phyloP scores from a whole-genome alignment of 92 coral and sea anemone species.

The Palythoa caribaeorum region DNA sequence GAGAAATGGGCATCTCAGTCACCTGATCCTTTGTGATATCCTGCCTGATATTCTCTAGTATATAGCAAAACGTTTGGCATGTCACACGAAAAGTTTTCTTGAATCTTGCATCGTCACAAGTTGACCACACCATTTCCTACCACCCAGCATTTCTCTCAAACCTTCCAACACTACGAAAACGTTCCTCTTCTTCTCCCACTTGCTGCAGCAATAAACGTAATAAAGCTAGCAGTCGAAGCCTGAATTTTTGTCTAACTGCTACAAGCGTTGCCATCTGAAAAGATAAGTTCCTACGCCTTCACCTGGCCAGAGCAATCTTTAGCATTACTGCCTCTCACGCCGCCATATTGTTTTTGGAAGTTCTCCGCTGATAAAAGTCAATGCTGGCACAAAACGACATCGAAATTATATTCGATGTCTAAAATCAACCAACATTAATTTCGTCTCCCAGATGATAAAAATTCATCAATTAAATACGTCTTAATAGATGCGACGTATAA shows the following conservation, averaged over 20 bases:
- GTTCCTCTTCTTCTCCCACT: slow-evolving; percentile 42
- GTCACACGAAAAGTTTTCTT: slow-evolving; percentile 62
- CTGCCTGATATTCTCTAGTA: slow-evolving; percentile 46
- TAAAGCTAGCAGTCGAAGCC: slow-evolving; percentile 49
- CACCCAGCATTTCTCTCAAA: slow-evolving; percentile 54
- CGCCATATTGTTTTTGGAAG: slow-evolving; percentile 43
- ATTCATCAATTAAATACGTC: no score
- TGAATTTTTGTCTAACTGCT: slow-evolving; percentile 42
- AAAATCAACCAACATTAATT: background rate
- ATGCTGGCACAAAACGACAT: slow-evolving; percentile 53
- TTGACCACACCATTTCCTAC: slow-evolving; percentile 60
- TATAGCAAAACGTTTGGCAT: slow-evolving; percentile 51
- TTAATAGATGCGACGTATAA: no score
- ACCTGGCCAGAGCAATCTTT: background rate
- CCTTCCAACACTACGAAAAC: background rate
- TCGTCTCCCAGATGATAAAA: slow-evolving; percentile 22
- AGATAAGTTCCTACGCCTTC: background rate
- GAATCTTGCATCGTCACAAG: slow-evolving; percentile 54
- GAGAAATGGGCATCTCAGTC: slow-evolving; percentile 58
- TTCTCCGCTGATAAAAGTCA: slow-evolving; percentile 44
- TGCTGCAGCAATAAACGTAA: slow-evolving; percentile 44
- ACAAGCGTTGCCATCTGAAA: slow-evolving; percentile 47
- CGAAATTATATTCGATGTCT: background rate
- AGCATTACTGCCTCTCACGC: slow-evolving; percentile 1
- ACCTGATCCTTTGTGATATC: slow-evolving; percentile 36